phyloP scores from a whole-genome alignment of 2,113 vertebrate genomes.

The Ceyx melanurus region DNA sequence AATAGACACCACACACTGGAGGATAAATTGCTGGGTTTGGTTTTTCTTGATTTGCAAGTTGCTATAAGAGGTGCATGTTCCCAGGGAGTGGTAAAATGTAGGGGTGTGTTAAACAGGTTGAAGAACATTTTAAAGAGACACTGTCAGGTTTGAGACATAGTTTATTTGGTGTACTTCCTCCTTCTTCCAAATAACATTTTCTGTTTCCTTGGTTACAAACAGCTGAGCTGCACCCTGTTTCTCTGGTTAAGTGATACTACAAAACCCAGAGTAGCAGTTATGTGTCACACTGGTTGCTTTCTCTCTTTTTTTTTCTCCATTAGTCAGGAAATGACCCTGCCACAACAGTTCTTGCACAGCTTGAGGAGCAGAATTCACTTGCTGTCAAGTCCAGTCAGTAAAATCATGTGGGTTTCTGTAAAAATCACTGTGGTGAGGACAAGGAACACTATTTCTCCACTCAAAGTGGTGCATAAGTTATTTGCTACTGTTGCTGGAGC shows the following conservation, averaged over 20 bases:
- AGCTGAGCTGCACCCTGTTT: background rate
- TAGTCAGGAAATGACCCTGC: background rate
- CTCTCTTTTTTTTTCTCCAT: background rate
- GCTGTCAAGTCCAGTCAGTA: background rate
- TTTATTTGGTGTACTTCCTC: background rate
- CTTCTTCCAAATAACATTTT: slow-evolving; percentile 51
- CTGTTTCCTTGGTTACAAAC: slow-evolving; percentile 1
- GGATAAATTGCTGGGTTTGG: slow-evolving; percentile 48
- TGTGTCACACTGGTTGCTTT: background rate
- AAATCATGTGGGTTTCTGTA: background rate
- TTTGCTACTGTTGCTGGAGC: background rate
- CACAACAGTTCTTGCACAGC: background rate
- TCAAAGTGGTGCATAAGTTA: background rate
- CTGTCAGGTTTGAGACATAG: slow-evolving; percentile 23
- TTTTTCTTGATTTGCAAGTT: slow-evolving; percentile 70
- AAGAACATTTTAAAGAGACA: slow-evolving; percentile 64
- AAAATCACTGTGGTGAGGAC: background rate
- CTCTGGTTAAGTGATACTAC: background rate
- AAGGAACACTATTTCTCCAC: background rate
- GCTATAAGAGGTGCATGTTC: slow-evolving; percentile 40
- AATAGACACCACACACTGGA: slow-evolving; percentile 2
- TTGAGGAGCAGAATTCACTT: background rate
- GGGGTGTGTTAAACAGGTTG: slow-evolving; percentile 59
- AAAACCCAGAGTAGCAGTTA: slow-evolving; percentile 8
- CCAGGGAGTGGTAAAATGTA: slow-evolving; percentile 49